Evolutionary conservation across 2,888 invertebrate species (phyloP).

Genomic region (Mystacides longicornis): DNA sequence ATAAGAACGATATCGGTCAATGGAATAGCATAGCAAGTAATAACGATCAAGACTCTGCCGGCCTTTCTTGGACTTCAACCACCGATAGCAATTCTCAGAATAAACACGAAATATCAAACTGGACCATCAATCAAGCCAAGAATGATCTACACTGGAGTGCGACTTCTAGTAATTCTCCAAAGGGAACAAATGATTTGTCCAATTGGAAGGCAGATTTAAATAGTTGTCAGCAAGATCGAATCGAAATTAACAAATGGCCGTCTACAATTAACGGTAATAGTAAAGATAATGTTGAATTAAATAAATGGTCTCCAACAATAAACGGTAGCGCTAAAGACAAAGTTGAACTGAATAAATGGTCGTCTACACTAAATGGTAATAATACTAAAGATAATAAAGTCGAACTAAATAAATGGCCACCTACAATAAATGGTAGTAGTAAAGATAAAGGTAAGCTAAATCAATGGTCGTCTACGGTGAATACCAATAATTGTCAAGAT

Average conservation of each 20-base stretch:
- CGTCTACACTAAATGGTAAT: neutral
- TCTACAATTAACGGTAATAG: too few species aligned
- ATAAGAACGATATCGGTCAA: neutral
- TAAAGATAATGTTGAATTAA: neutral
- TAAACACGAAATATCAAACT: neutral
- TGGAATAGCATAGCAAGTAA: neutral
- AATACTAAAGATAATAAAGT: neutral
- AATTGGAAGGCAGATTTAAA: neutral
- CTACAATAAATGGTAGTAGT: neutral
- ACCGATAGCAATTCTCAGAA: neutral
- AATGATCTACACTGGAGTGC: neutral
- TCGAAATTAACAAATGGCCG: neutral
- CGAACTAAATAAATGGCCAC: neutral
- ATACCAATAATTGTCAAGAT: neutral
- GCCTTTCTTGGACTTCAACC: neutral
- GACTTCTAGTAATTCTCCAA: too few species aligned
- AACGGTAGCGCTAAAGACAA: neutral
- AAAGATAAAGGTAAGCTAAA: too few species aligned
- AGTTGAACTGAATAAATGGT: neutral
- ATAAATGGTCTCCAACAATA: neutral
- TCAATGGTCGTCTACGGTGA: neutral
- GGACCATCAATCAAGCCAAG: neutral
- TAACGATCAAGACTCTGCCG: neutral
- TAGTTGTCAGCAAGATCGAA: neutral
- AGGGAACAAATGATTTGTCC: neutral